Conservation (phyloP, 2,797 vertebrate genomes). For the Sparus aurata region DNA sequence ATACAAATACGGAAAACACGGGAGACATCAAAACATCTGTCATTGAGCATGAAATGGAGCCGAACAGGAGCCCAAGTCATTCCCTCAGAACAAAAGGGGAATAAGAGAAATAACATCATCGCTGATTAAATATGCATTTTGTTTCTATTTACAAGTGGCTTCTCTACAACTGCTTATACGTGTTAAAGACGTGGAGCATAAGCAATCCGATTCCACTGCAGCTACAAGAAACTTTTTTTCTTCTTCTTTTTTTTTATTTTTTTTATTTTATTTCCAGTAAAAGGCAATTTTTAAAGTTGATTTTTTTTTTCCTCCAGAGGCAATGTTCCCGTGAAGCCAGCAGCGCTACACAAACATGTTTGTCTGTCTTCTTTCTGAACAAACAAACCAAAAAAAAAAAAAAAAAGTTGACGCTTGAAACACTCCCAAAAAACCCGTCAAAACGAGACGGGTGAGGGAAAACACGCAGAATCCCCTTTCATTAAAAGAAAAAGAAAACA, state of each 20-base stretch:
- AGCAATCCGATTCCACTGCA: constrained; percentile 61
- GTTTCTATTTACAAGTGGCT: constrained; percentile 80
- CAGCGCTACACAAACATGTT: constrained; percentile 40
- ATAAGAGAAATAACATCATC: constrained; percentile 65
- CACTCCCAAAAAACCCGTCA: constrained; percentile 6
- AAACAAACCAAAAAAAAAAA: constrained; percentile 6
- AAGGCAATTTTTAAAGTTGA: constrained; percentile 61
- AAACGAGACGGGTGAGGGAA: constrained; percentile 25
- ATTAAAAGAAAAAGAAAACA: constrained; percentile 33
- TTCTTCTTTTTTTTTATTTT: not conserved
- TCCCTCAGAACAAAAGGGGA: constrained; percentile 57
- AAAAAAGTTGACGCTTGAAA: constrained; percentile 12
- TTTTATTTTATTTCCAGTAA: constrained; percentile 55
- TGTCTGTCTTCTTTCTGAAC: constrained; percentile 2
- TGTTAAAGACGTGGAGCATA: constrained; percentile 57
- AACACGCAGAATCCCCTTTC: constrained; percentile 43
- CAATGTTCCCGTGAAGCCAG: constrained; percentile 40
- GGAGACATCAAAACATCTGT: constrained; percentile 82
- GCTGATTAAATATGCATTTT: constrained; percentile 83
- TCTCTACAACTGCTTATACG: constrained; percentile 62
- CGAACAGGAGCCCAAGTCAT: constrained; percentile 63
- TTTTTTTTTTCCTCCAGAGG: constrained; percentile 18
- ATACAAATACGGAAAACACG: constrained; percentile 86
- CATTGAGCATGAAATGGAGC: constrained; percentile 75
- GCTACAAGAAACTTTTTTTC: constrained; percentile 58